Evolutionary conservation across 2,113 vertebrate species (phyloP), one percentile per base, ranked within the genome.

Genomic region (Ammospiza caudacuta): DNA sequence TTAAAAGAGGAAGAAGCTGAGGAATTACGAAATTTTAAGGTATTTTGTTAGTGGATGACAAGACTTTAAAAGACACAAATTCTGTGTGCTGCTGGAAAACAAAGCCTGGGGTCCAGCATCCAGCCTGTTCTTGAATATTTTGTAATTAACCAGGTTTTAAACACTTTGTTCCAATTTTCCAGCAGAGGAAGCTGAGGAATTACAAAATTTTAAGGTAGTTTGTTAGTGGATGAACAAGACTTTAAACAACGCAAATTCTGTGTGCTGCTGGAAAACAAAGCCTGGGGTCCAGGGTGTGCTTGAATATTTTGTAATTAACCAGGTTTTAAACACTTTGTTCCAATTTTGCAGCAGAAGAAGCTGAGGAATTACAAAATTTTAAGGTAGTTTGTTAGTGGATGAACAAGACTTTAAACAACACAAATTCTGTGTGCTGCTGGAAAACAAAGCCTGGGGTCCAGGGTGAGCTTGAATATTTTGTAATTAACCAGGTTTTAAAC

Each of bases 231-330:
- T 27, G 5, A 5, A 5, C 49, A 9, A 51, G 49, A 51, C 49
- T 51, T 16, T 6, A 3, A 15, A 15, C 0, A 0, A 27, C 15
- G 28, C 51, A 17, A 15, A 51, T 15, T 15, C 15, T 27, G 25
- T 27, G 24, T 27, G 25, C 49, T 51, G 25, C 25, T 51, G 24
- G 24, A 51, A 15, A 25, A 15, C 49, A 49, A 14, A 49, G 4
- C 5, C 47, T 59, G 72, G 44, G 29, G 7, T 55, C 6, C 35
- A 28, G 3, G 28, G 43, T 27, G 25, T 51, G 25, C 49, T 15
- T 24, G 25, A 2, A 1, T 29, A 29, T 29, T 29, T 29, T 54
- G 28, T 19, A 31, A 29, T 54, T 54, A 31, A 31, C 52, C 3
- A 15, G 5, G 9, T 59, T 75, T 47, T 37, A 57, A 83, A 43